Conservation (phyloP, 2,797 vertebrate genomes). For the Muscicapa striata region DNA sequence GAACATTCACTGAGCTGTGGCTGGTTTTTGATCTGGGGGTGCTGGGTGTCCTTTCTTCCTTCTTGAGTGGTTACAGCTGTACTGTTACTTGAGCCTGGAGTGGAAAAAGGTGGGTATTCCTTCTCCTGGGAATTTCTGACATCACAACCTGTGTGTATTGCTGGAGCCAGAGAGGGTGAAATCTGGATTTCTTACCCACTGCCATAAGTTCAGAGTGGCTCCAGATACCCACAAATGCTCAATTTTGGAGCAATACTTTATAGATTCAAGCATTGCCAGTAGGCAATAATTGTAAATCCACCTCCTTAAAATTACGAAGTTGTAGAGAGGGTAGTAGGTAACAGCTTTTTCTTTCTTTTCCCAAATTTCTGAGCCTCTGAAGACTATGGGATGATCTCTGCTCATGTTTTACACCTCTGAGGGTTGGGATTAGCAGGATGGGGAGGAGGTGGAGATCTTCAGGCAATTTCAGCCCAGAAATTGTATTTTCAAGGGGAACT, state of each 20-base stretch:
- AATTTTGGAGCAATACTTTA: background rate
- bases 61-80: background rate
- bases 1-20: background rate
- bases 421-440: background rate
- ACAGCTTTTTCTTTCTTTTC: background rate
- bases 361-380: background rate
- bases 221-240: background rate
- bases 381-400: background rate
- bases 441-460: background rate
- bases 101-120: background rate
- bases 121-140: background rate
- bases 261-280: background rate
- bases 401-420: background rate
- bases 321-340: background rate
- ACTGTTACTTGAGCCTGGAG: fast-evolving
- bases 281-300: background rate
- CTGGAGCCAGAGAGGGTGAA: background rate
- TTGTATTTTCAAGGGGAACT: background rate
- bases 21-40: background rate
- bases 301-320: background rate
- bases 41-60: background rate
- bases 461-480: background rate
- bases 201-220: background rate
- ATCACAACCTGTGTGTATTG: background rate
- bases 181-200: background rate